A percentile compares a stretch with the other conserved stretches of the same genome.
phyloP scores from a whole-genome alignment of 2,113 vertebrate species.

The Hippolais icterina region DNA sequence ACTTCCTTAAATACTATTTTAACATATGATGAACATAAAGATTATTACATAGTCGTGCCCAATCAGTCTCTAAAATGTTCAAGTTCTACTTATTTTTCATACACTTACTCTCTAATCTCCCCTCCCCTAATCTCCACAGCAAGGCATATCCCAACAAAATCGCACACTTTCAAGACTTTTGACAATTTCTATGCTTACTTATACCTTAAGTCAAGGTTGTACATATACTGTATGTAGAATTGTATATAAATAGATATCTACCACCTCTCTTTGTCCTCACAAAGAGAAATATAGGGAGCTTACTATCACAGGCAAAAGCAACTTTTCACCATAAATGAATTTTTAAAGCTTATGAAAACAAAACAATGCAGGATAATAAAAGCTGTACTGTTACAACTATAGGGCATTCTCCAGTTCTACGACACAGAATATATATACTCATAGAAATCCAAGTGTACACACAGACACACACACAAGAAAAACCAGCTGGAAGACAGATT shows the following conservation, averaged over 20 bases:
- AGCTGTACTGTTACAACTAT: background rate
- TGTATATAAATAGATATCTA: background rate
- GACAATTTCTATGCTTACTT: background rate
- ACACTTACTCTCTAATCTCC: background rate
- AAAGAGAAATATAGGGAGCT: background rate
- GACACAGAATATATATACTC: background rate
- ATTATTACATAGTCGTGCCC: background rate
- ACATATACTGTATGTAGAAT: background rate
- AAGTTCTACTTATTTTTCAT: background rate
- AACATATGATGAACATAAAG: background rate
- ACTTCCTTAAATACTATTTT: background rate
- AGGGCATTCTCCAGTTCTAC: background rate
- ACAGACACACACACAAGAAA: background rate
- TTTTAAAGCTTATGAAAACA: background rate
- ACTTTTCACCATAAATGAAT: background rate
- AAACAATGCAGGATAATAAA: background rate
- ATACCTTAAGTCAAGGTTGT: background rate
- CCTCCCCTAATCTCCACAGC: background rate
- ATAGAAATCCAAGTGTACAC: background rate
- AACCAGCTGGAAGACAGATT: background rate
- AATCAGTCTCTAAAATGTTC: background rate
- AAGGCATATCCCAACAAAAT: background rate
- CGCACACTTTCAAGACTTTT: background rate
- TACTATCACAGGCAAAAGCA: background rate
- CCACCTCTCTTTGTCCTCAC: background rate